Percentiles rank a stretch among this genome's conserved stretches.
phyloP scores from a whole-genome alignment of 2,888 invertebrate genomes.

The Thyatira batis region DNA sequence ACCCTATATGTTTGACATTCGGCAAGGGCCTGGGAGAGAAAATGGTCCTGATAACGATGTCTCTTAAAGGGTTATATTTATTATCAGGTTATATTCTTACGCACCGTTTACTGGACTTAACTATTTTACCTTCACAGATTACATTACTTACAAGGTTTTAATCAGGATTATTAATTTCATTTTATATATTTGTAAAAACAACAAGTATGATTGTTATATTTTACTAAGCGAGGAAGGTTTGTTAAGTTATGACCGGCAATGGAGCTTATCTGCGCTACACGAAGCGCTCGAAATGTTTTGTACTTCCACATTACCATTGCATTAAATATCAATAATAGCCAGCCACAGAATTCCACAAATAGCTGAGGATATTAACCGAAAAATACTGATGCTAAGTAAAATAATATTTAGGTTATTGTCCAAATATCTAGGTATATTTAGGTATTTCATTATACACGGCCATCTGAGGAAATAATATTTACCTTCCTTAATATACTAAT shows the following conservation, averaged over 20 bases:
- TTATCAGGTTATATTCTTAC: constrained; percentile 15
- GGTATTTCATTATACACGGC: no score
- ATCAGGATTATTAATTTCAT: no score
- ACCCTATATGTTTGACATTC: constrained; percentile 75
- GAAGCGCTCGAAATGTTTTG: constrained; percentile 60
- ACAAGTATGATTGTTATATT: no score
- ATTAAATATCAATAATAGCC: constrained; percentile 42
- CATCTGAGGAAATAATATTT: no score
- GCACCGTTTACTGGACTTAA: constrained; percentile 4
- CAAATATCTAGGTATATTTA: no score
- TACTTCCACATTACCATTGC: constrained; percentile 39
- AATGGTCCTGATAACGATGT: constrained; percentile 57
- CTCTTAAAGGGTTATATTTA: constrained; percentile 47
- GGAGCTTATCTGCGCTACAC: constrained; percentile 57
- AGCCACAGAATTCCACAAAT: no score
- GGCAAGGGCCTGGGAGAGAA: constrained; percentile 51
- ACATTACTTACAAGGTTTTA: no score
- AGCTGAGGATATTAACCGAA: no score
- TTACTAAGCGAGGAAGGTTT: constrained; percentile 46
- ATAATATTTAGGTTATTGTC: no score
- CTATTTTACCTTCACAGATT: neutral
- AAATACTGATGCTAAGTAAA: no score
- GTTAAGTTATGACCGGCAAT: constrained; percentile 44
- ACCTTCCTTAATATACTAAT: no score
- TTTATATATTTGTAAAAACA: no score